Base-by-base conservation (phyloP, 1,140 invertebrate genomes). In the Stenopsyche tienmushanensis region DNA sequence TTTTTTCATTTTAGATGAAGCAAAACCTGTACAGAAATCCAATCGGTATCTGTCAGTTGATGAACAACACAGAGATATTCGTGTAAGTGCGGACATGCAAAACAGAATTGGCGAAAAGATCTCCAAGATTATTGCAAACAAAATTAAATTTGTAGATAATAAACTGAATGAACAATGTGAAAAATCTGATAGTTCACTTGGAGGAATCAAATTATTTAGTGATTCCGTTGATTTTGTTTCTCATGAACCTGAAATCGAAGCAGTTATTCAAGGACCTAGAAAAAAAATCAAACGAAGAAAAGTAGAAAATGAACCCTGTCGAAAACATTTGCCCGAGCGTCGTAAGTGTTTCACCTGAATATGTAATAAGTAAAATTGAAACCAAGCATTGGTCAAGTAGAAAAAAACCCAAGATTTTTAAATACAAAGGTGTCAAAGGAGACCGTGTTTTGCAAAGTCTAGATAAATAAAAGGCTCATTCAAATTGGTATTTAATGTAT, bases 41-140 rank as follows among this genome's bases (percentile, higher is more conserved):
- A 64, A 70, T 21, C 62, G 62, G 15, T 47, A 64, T 41, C 45
- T 70, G 10, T 26, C 23, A n/a, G 47, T 29, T 26, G 64, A 70
- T 17, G 59, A 66, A 34, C 54, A 64, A 44, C 45, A 52, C 13
- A 50, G 45, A 3, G 68, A 70, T 26, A 49, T 70, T 17, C 26
- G 65, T 42, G 64, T 70, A 2, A 70, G 62, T 59, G 44, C 64
- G 3, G 58, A 66, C 47, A 70, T 70, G 68, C 68, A 66, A 45
- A 34, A 15, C 7, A 23, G 41, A 49, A 57, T 70, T 21, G 68
- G 68, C 21, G 42, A 66, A 42, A 70, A 66, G 57, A 53, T 70
- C 1, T 70, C 68, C 7, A 64, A 66, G 1, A 66, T 70, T 9
- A 70, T 70, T 3, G 10, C 59, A 25, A 53, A 41, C 9, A 34